Base-by-base conservation (phyloP, 2,888 invertebrate genomes). In the Adineta ricciae region DNA sequence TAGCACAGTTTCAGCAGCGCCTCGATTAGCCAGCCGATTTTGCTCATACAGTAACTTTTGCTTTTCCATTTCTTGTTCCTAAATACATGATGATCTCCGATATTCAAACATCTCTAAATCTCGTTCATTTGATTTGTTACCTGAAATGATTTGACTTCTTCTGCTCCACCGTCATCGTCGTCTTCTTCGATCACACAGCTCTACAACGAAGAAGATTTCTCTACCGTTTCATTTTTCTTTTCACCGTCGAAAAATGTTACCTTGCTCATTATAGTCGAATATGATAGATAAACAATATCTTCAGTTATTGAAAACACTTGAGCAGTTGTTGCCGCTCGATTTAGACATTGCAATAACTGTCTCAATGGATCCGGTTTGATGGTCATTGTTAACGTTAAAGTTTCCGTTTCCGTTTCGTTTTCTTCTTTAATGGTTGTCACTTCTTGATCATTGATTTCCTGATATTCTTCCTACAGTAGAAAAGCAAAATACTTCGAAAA, bases 51-150 rank as follows among this genome's bases (percentile, higher is more conserved):
- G 92, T 4, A 99, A 92, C 90, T 97, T 97, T 89, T 99, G 97
- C 89, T 98, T 98, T 90, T 98, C 97, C 95, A 98, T 97, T 92
- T 99, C 99, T 95, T 98, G 97, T 91, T 98, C 97, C 97, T 97
- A 88, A 84, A 87, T 21, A 46, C 46, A 24, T 8, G n/a, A n/a
- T n/a, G n/a, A n/a, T n/a, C n/a, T n/a, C n/a, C n/a, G n/a, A n/a
- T n/a, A n/a, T n/a, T n/a, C 16, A 72, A 27, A 5, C 27, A 24
- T 9, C 27, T 27, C 8, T 64, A 50, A 16, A 50, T 50, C 19
- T 50, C 24, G 27, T 64, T 64, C 8, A 27, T 8, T 9, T 50
- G 50, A 50, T 64, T 27, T 64, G 27, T 64, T 78, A 78, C 78
- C 78, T 78, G 78, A 78, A 78, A 78, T 11, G 78, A 78, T 41